Evolutionary conservation across 2,113 vertebrate species (phyloP).

Genomic region (Vidua chalybeata): DNA sequence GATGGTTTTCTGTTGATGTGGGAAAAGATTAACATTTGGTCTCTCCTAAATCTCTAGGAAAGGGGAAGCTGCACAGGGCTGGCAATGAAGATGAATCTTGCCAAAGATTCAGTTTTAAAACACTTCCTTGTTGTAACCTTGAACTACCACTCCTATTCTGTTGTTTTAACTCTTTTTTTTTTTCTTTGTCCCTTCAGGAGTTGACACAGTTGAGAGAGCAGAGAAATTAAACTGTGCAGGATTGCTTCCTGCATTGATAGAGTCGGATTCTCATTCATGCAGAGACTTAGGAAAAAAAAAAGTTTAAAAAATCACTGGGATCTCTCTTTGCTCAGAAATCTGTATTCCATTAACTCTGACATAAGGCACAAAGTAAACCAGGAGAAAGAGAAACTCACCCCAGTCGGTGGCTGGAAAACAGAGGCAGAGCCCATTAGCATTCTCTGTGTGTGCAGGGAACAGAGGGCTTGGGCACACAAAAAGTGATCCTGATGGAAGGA

Average conservation of each 20-base stretch:
- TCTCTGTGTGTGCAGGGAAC: not conserved
- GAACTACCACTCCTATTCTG: not conserved
- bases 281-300: not conserved
- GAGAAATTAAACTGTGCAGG: conserved; percentile 24
- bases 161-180: not conserved
- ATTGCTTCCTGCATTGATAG: not conserved
- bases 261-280: not conserved
- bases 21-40: not conserved
- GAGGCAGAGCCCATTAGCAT: not conserved
- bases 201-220: conserved; percentile 38
- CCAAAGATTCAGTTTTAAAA: not conserved
- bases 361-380: not conserved
- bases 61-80: not conserved
- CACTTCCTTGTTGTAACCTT: not conserved
- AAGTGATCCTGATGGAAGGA: not conserved
- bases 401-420: not conserved
- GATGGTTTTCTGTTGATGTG: not conserved
- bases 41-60: not conserved
- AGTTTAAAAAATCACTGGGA: not conserved
- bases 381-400: not conserved
- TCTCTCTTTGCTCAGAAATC: not conserved
- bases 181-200: not conserved
- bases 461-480: not conserved
- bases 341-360: conserved; percentile 1
- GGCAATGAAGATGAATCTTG: not conserved